A percentile compares a stretch with the other conserved stretches of the same genome.
phyloP scores from a whole-genome alignment of 2,888 invertebrate genomes.

The Colostygia pectinataria region DNA sequence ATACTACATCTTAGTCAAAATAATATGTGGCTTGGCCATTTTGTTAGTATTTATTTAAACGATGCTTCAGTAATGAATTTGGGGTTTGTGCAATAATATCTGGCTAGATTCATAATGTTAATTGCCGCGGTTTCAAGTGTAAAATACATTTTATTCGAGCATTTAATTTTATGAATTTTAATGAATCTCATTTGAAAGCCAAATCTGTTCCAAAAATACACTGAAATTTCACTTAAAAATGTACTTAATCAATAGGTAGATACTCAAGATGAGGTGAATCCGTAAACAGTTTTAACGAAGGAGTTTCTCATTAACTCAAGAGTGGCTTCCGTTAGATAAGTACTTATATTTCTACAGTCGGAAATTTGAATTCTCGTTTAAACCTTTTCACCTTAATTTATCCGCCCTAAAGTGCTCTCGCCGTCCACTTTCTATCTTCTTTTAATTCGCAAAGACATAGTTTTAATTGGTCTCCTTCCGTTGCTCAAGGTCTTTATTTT shows the following conservation, averaged over 20 bases:
- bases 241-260: conserved; percentile 4
- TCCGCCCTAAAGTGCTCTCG: conserved; percentile 60
- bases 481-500: conserved; percentile 63
- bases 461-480: conserved; percentile 72
- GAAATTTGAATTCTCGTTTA: conserved; percentile 46
- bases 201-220: not conserved
- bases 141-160: too few species aligned
- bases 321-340: conserved; percentile 28
- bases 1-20: too few species aligned
- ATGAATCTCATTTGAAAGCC: too few species aligned
- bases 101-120: too few species aligned
- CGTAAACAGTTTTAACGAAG: conserved; percentile 29
- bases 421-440: conserved; percentile 59
- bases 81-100: too few species aligned
- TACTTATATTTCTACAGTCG: conserved; percentile 35
- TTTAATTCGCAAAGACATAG: conserved; percentile 66
- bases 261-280: conserved; percentile 25
- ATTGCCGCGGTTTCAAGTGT: too few species aligned
- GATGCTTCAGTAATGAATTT: too few species aligned
- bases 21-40: too few species aligned
- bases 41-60: too few species aligned
- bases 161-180: too few species aligned
- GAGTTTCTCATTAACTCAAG: conserved; percentile 41
- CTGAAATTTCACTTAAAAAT: not conserved
- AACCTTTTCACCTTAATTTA: conserved; percentile 53